Base-by-base conservation (phyloP, 2,888 invertebrate species). In the Ornithoptera alexandrae region DNA sequence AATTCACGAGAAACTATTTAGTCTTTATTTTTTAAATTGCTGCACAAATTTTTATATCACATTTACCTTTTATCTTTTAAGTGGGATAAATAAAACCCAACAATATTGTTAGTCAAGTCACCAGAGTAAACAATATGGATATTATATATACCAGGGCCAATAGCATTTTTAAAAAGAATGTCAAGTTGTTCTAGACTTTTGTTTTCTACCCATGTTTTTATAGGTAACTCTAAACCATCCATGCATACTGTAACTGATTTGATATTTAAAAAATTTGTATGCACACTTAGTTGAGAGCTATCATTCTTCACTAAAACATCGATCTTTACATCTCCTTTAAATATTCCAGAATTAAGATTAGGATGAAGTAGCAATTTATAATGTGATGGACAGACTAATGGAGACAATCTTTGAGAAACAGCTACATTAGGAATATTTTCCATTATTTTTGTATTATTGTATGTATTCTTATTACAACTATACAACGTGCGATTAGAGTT, bases 11-110 rank as follows among this genome's bases (percentile, higher is more conserved):
- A 39, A 39, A 39, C 10, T 10, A 10, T 39, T 39, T 39, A 39
- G 10, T 10, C 10, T 39, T 39, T 7, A 39, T 0, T 39, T 39
- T 39, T 39, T 39, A 39, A 39, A 39, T 10, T 39, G 10, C 39
- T 39, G 10, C 7, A 39, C 6, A 39, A 39, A 10, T 30, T 30
- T 30, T 30, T 30, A 30, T 3, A 10, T 39, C 10, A 39, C 39
- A 39, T 39, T 72, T 83, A 91, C 95, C 93, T 92, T 71, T 86
- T 79, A 78, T 92, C 86, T 65, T 84, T 87, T 73, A 96, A 95
- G 8, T 89, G 92, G 71, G 96, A 96, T 74, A 93, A 93, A 82
- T 97, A 97, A 69, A 97, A 93, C 6, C 97, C 97, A 68, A 95
- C 94, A 78, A 96, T 95, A 74, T 94, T 94, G 72, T 94, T 92